Evolutionary conservation across 2,797 vertebrate genomes (phyloP).

Genomic region (Cacajao melanocephalus): DNA sequence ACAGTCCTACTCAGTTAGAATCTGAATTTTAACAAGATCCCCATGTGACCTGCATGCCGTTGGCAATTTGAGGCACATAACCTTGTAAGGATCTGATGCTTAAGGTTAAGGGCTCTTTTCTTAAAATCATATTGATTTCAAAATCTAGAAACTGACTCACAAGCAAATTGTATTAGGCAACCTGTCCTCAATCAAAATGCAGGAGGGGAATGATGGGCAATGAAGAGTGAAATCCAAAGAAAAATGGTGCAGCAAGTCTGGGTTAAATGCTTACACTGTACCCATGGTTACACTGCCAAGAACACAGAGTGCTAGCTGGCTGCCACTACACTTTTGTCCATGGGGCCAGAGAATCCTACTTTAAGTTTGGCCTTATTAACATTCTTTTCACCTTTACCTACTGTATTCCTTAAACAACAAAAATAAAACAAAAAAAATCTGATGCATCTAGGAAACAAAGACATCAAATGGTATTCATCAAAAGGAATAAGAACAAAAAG

Average conservation of each 20-base stretch:
- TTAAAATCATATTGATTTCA: neutral
- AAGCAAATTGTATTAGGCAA: neutral
- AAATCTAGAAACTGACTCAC: neutral
- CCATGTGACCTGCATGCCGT: neutral
- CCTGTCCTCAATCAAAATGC: neutral
- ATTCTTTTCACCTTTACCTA: slow-evolving; percentile 20
- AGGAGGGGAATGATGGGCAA: neutral
- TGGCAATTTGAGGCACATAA: neutral
- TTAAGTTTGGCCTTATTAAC: neutral
- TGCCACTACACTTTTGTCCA: neutral
- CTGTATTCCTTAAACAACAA: neutral
- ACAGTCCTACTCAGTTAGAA: neutral
- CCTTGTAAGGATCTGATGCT: neutral
- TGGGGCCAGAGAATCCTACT: neutral
- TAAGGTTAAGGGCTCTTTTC: neutral
- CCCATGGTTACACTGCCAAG: neutral
- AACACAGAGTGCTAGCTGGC: neutral
- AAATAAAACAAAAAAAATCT: neutral
- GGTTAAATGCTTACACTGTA: neutral
- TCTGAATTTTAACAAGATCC: neutral
- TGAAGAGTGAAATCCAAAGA: neutral
- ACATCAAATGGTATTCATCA: neutral
- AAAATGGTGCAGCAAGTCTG: neutral
- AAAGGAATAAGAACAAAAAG: neutral
- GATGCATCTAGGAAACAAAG: neutral